Evolutionary conservation across 2,113 vertebrate genomes (phyloP).

Genomic region (Nyctibius bracteatus): DNA sequence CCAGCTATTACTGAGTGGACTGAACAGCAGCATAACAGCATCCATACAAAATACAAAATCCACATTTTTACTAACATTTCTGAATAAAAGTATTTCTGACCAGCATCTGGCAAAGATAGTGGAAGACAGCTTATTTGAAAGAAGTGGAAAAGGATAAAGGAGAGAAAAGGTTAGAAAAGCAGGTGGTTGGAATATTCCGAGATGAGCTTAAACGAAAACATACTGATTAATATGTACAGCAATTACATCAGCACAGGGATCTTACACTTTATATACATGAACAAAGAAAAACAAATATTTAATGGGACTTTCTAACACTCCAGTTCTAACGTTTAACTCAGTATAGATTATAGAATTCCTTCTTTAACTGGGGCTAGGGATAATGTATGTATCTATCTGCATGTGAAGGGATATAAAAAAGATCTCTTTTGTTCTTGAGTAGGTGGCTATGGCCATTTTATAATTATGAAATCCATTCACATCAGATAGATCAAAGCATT

Average conservation of each 20-base stretch:
- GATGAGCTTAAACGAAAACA: not conserved
- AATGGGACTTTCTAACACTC: not conserved
- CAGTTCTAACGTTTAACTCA: not conserved
- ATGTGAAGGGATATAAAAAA: not conserved
- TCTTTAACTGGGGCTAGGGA: not conserved
- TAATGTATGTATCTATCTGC: not conserved
- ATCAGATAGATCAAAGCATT: not conserved
- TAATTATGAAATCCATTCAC: not conserved
- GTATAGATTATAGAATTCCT: not conserved
- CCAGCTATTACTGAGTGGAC: too few relatives aligned
- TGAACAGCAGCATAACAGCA: not conserved
- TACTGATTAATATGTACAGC: not conserved
- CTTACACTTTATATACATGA: not conserved
- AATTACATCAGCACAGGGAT: not conserved
- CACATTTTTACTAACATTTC: not conserved
- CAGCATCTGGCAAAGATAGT: not conserved
- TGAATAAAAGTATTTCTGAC: not conserved
- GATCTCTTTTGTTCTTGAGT: not conserved
- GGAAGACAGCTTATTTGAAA: not conserved
- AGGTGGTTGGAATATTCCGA: not conserved
- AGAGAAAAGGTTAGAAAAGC: not conserved
- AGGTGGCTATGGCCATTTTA: not conserved
- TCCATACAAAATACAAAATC: not conserved
- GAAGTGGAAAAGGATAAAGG: not conserved
- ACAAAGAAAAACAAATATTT: not conserved